Base-by-base conservation (phyloP, 1,140 invertebrate species). In the Lepidurus couesii region DNA sequence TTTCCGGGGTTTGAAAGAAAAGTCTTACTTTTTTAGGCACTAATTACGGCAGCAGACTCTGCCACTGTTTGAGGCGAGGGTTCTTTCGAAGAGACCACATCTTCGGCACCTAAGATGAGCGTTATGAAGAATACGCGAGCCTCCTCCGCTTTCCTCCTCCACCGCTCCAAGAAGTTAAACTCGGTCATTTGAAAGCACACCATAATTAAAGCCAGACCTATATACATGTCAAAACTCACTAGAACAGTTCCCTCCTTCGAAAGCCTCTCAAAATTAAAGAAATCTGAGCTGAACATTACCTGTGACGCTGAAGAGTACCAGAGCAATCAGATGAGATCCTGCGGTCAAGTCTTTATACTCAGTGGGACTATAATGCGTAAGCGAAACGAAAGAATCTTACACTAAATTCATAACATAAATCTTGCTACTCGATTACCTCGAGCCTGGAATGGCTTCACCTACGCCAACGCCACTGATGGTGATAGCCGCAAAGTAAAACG, bases 391-490 rank as follows among this genome's bases (percentile, higher is more conserved):
- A 65, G 6, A 65, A 21, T 65, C 8, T 21, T 65, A 16, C 0
- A 4, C n/a, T 65, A 21, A 21, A n/a, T 16, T 21, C 13, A 7
- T 16, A 9, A 16, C 16, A n/a, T 65, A 65, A 65, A 65, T 4
- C 53, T 65, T 65, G 13, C 21, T 7, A 21, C 1, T 65, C 21
- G 21, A 65, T 65, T 65, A 65, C 53, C 53, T 65, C 16, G 53
- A 65, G 2, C 53, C 53, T 7, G 53, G 53, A 65, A 65, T 21
- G 1, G n/a, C 16, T 7, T 65, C 53, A 7, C 53, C 53, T 13
- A 65, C 53, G 16, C 53, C 53, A n/a, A 65, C 53, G 11, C 47
- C 47, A 65, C 47, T 65, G 53, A 65, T 65, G 8, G 53, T 65
- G 21, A 65, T 65, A 4, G 53, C 53, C 13, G 53, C 53, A 16